A percentile compares a stretch with the other conserved stretches of the same genome.
These are phyloP conservation scores for Trichopoda pennipes DNA, from an alignment of 2,888 invertebrate genomes.

Conservation along the genomic window DNA sequence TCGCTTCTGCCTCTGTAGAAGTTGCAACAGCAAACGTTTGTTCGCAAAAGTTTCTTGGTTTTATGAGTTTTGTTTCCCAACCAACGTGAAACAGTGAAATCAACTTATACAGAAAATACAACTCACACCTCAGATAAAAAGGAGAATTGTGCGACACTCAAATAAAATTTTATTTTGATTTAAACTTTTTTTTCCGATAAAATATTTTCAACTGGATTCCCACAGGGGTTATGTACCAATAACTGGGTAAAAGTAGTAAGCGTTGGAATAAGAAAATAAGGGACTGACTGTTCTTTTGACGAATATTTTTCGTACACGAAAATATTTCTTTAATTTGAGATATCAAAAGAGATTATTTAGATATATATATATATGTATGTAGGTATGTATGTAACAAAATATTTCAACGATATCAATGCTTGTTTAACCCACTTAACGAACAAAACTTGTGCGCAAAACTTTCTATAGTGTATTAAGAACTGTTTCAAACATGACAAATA, in stretches of 20 bases:
- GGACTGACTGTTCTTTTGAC: too few relatives aligned
- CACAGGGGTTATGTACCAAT: neutral
- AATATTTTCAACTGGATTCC: neutral
- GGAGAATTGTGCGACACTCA: conserved; percentile 41
- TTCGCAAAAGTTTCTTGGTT: conserved; percentile 38
- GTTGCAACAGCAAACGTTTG: conserved; percentile 24
- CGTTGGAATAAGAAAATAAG: neutral
- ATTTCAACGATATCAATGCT: too few relatives aligned
- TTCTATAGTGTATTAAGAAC: too few relatives aligned
- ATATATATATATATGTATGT: too few relatives aligned
- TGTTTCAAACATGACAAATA: too few relatives aligned
- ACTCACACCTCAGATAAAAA: conserved; percentile 43
- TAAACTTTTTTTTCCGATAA: neutral
- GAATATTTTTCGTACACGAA: too few relatives aligned
- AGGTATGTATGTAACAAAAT: too few relatives aligned
- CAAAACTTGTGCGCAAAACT: too few relatives aligned
- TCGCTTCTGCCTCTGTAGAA: conserved; percentile 11
- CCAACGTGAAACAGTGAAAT: conserved; percentile 28
- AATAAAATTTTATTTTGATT: conserved; percentile 19
- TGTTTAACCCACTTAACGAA: too few relatives aligned
- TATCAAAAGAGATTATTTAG: too few relatives aligned
- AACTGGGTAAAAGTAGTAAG: neutral
- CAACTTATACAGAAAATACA: conserved; percentile 40
- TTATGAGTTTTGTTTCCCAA: neutral
- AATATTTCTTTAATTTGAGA: too few relatives aligned